Conservation (phyloP, 2,113 vertebrate genomes). For the Anguilla japonica region DNA sequence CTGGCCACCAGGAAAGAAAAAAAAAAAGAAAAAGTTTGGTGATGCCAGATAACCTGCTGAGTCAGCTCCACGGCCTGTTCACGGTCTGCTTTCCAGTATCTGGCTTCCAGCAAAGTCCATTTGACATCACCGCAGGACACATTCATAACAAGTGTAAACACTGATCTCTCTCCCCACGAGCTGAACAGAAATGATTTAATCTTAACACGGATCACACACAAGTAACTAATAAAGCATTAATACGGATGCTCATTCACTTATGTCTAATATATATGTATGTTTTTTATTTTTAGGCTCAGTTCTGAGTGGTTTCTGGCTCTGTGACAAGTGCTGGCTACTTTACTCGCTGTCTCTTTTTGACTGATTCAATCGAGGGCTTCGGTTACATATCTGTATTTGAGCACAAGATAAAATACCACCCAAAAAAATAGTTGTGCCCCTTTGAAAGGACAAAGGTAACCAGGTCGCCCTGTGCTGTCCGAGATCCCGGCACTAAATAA, state of each 20-base stretch:
- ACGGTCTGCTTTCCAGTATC: too few relatives aligned
- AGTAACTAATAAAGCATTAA: slow-evolving; percentile 5
- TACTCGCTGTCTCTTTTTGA: background rate
- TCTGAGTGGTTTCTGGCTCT: background rate
- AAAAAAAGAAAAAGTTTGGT: background rate
- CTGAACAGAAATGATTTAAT: background rate
- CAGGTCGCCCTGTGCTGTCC: too few relatives aligned
- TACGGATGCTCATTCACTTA: background rate
- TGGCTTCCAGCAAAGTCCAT: background rate
- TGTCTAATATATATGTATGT: background rate
- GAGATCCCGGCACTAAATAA: too few relatives aligned
- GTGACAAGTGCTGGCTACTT: background rate
- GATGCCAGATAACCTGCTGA: background rate
- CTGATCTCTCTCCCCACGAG: background rate
- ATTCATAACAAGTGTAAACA: background rate
- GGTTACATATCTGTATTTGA: background rate
- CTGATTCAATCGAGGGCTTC: background rate
- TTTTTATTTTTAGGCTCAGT: background rate
- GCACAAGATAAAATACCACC: too few relatives aligned
- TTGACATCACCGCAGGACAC: background rate
- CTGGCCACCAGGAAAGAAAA: background rate
- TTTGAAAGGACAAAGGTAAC: too few relatives aligned
- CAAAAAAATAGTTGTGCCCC: too few relatives aligned
- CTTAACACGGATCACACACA: background rate
- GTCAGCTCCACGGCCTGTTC: background rate